Evolutionary conservation across 2,113 vertebrate genomes (phyloP).

Genomic region (Lutjanus erythropterus): DNA sequence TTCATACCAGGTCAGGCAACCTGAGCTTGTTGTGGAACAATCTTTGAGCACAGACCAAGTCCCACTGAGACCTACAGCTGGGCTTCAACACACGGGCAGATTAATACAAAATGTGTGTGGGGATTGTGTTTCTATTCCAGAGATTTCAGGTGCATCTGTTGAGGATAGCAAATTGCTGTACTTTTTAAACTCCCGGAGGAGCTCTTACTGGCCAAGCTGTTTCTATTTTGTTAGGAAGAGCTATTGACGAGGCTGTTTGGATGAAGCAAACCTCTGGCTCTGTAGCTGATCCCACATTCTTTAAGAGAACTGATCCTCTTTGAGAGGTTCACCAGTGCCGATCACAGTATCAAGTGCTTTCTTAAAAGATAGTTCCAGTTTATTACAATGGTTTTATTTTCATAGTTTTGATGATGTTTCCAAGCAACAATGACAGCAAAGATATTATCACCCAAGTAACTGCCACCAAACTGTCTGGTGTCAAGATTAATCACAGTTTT

Average conservation of each 20-base stretch:
- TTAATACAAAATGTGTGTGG: constrained; percentile 11
- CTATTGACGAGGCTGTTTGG: not conserved
- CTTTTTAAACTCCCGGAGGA: constrained; percentile 31
- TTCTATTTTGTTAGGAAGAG: constrained; percentile 15
- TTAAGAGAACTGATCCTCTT: too few species aligned
- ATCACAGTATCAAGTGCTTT: too few species aligned
- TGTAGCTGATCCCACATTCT: too few species aligned
- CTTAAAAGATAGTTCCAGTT: too few species aligned
- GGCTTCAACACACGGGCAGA: constrained; percentile 8
- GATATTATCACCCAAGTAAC: too few species aligned
- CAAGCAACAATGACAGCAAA: too few species aligned
- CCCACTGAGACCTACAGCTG: constrained; percentile 14
- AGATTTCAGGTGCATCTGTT: constrained; percentile 24
- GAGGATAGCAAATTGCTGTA: constrained; percentile 15
- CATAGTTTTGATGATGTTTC: too few species aligned
- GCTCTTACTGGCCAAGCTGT: not conserved
- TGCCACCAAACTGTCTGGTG: too few species aligned
- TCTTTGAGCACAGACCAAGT: not conserved
- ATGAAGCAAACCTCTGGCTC: not conserved
- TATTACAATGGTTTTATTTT: too few species aligned
- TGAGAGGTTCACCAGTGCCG: too few species aligned
- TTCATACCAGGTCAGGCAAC: constrained; percentile 22
- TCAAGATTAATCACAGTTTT: too few species aligned
- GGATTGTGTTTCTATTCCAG: constrained; percentile 5
- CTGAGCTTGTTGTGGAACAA: too few species aligned